Base-by-base conservation (phyloP, 2,113 vertebrate species). In the Beaufortia kweichowensis region DNA sequence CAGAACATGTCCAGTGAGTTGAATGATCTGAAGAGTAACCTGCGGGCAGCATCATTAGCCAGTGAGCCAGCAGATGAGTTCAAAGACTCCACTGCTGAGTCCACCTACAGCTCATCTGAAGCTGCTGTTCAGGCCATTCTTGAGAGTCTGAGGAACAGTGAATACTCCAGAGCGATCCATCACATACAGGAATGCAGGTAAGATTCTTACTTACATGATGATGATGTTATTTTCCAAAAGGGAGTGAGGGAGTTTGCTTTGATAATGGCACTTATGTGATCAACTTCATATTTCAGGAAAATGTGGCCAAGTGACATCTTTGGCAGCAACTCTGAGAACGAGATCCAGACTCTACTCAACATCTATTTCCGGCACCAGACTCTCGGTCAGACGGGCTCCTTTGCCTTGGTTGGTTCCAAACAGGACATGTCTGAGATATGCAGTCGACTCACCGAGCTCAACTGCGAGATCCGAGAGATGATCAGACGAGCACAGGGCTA, bases 351-450 rank as follows among this genome's bases (percentile, higher is more conserved):
- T 24, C 91, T 98, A 61, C 91, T 99, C 85, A 97, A 96, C 86
- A 98, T 98, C 86, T 99, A 95, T 83, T 99, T 99, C 90, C 94
- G 96, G 76, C 96, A 99, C 88, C 96, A 98, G 86, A 96, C 96
- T 7, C 84, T 98, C 82, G 97, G 96, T 75, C 96, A 96, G 88
- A 98, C 95, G 0, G 96, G 97, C 84, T 96, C 95, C 3, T 98
- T 96, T 14, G 96, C 96, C 11, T 86, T 99, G 82, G 96, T 99
- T 84, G 96, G 96, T 79, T 98, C 94, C 53, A 95, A 94, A 85
- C 95, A 96, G 88, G 97, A 96, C 90, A 90, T 98, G 78, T 94
- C 94, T 0, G 94, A 96, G 82, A 95, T 96, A 87, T 96, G 96
- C 68, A 88, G 89, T 74, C 95, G 93, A 83, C 75, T 99, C 64